A percentile compares a stretch with the other conserved stretches of the same genome.
Evolutionary conservation across 2,888 invertebrate species (phyloP).

Genomic region (Metalampra italica): DNA sequence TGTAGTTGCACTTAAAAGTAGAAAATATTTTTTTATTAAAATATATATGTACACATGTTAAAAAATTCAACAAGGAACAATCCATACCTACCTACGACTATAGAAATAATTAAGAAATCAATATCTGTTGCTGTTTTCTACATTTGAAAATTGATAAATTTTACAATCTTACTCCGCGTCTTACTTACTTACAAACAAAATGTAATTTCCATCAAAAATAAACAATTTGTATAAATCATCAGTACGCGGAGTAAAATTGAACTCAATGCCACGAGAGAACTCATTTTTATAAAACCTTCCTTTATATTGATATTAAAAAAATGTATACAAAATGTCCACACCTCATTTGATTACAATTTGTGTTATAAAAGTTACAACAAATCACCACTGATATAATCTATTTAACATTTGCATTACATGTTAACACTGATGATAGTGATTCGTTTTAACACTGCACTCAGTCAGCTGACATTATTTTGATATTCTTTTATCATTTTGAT

Average conservation of each 20-base stretch:
- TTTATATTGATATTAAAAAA: slow-evolving; percentile 63
- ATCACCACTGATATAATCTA: slow-evolving; percentile 49
- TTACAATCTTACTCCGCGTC: slow-evolving; percentile 22
- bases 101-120: slow-evolving; percentile 32
- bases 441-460: slow-evolving; percentile 52
- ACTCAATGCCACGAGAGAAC: slow-evolving; percentile 75
- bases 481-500: slow-evolving; percentile 42
- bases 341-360: slow-evolving; percentile 67
- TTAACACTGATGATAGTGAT: slow-evolving; percentile 47
- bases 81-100: slow-evolving; percentile 38
- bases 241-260: slow-evolving; percentile 19
- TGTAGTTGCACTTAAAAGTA: slow-evolving; percentile 71
- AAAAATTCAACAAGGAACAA: slow-evolving; percentile 57
- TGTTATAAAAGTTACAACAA: slow-evolving; percentile 67
- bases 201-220: slow-evolving; percentile 12
- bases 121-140: slow-evolving; percentile 7
- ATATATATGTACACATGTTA: slow-evolving; percentile 62
- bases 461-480: slow-evolving; percentile 48
- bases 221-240: slow-evolving; percentile 7
- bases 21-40: slow-evolving; percentile 55
- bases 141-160: slow-evolving; percentile 18
- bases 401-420: slow-evolving; percentile 37
- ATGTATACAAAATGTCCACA: slow-evolving; percentile 74
- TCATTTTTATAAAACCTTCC: slow-evolving; percentile 46
- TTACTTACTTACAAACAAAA: too few species aligned